phyloP scores from a whole-genome alignment of 2,113 vertebrate genomes.

The Uria aalge region DNA sequence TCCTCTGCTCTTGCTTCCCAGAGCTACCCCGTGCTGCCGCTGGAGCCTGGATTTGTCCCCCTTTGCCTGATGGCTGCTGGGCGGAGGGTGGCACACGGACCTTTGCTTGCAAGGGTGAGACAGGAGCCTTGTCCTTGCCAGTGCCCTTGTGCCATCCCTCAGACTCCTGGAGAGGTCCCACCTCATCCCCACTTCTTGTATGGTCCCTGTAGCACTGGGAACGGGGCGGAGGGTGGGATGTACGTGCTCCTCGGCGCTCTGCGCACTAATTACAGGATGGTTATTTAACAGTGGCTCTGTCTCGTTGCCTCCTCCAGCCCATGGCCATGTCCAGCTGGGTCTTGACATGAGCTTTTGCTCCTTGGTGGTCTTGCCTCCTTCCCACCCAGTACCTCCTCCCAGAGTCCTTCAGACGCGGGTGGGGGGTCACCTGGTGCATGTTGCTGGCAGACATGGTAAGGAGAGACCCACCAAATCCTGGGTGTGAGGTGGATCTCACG shows the following conservation, averaged over 20 bases:
- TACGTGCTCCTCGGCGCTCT: accelerated
- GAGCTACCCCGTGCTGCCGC: accelerated
- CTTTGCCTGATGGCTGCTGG: not conserved
- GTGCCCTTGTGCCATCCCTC: not conserved
- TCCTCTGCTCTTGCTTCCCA: not conserved
- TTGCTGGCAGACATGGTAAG: not conserved
- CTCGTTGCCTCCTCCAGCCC: not conserved
- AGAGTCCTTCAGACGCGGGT: accelerated
- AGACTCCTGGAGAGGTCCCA: not conserved
- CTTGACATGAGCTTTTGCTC: not conserved
- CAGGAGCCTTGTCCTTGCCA: not conserved
- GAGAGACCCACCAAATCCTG: not conserved
- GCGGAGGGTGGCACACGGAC: not conserved
- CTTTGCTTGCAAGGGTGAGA: accelerated
- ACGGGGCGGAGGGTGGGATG: not conserved
- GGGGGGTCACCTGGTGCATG: not conserved
- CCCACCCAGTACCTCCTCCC: not conserved
- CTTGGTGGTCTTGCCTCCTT: not conserved
- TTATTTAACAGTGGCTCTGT: not conserved
- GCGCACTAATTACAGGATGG: constrained; percentile 11
- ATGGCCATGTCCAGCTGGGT: accelerated
- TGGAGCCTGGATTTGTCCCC: not conserved
- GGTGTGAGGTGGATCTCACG: not conserved
- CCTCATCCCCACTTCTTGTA: not conserved
- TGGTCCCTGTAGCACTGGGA: not conserved